Base-by-base conservation (phyloP, 2,888 invertebrate species). In the Formica aserva region DNA sequence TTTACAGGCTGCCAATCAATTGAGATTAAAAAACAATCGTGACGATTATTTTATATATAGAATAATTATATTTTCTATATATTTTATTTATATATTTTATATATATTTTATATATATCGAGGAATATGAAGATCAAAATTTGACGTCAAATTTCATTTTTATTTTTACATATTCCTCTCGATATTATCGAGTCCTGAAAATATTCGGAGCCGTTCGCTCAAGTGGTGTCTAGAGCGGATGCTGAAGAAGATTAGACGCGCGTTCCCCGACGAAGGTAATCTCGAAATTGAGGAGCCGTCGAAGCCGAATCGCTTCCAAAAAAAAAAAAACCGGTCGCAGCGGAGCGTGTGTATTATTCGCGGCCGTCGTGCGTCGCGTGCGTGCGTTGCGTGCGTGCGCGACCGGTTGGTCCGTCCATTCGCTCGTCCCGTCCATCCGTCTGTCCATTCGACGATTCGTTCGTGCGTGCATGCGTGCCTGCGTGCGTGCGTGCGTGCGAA, bases 391-490 rank as follows among this genome's bases (percentile, higher is more conserved):
- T 65, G 35, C 55, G 9, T 57, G 66, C 80, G 62, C 41, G 62
- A 32, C 35, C 32, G 22, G 22, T 29, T 45, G 4, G 13, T 78
- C 52, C 55, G 0, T 22, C 48, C 9, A 1, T 18, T 6, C 32
- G 38, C 22, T 38, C 81, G 29, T 83, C 15, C 66, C 66, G 69
- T 63, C 26, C 38, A 26, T 18, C 11, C 41, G 15, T 81, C 22
- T 45, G n/a, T 71, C 38, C 52, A 41, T 69, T 57, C 29, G 45
- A n/a, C 29, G 8, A 13, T 48, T 11, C 85, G 80, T 86, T 80
- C 87, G 88, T 88, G 77, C 86, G 82, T 87, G 85, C 87, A 83
- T 89, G 90, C 89, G 86, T 86, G 78, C 85, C 57, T 87, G 86
- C 82, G 18, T 87, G 77, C 89, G 22, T 87, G 82, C 89, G 63